Base-by-base conservation (phyloP, 2,797 vertebrate species). In the Antennarius maculatus region DNA sequence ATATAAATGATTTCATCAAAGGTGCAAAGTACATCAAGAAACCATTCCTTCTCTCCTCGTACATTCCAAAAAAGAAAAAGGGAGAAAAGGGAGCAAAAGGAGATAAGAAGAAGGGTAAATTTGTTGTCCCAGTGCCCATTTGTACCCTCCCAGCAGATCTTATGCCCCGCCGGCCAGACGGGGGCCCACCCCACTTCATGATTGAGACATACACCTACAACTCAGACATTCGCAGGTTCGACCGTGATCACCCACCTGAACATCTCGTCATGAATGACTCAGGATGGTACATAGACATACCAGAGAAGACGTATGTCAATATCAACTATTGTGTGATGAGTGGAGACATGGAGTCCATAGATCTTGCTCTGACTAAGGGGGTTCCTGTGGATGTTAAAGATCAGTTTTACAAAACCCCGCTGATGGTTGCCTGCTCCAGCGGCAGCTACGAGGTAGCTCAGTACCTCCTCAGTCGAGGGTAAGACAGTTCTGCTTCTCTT, bases 231-330 rank as follows among this genome's bases (percentile, higher is more conserved):
- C 80, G 11, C 0, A 84, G 88, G 0, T 94, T 95, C 18, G 86
- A 92, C 68, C 67, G 45, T 2, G 91, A 94, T 11, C 91, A 90
- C 56, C 94, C 94, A 0, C 94, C 95, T 0, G 53, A 66, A 6
- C 96, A 99, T 50, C 96, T 96, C 0, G 65, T 98, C 10, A 88
- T 95, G 0, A 95, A 98, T 1, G 96, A 99, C 82, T 96, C 95
- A 0, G 92, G 66, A 1, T 98, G 96, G 97, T 98, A 98, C 57
- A 47, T 92, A 0, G 94, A 96, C 0, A 92, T 93, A 14, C 94
- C 95, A 0, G 82, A 86, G 5, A 95, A 86, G 58, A 64, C 31
- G 0, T 97, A 92, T 61, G 52, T 91, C 51, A 94, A 94, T 15
- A 91, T 98, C 62, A 97, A 93, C 86, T 87, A 92, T 81, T 93